Conservation (phyloP, 2,113 vertebrate species). For the Candoia aspera region DNA sequence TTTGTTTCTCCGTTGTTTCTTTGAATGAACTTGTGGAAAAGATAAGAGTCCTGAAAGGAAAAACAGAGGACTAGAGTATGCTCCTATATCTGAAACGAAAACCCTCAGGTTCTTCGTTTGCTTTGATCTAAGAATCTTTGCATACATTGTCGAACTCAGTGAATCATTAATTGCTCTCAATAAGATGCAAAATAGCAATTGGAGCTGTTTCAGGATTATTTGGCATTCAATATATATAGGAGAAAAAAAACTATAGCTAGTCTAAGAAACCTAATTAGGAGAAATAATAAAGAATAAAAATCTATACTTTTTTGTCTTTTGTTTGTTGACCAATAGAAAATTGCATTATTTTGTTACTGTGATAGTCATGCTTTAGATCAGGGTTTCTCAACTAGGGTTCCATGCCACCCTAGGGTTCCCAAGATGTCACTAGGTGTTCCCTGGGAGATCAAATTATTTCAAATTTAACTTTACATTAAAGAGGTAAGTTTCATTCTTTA, state of each 20-base stretch:
- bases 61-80: fast-evolving
- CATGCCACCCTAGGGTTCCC: too few relatives aligned
- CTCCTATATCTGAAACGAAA: not conserved
- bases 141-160: not conserved
- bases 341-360: not conserved
- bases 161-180: not conserved
- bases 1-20: conserved; percentile 6
- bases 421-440: too few relatives aligned
- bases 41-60: not conserved
- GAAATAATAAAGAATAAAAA: not conserved
- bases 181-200: not conserved
- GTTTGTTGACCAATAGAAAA: not conserved
- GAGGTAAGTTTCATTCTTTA: too few relatives aligned
- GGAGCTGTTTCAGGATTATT: not conserved
- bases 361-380: not conserved
- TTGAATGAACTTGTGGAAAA: conserved; percentile 20
- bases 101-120: not conserved
- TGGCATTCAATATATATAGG: not conserved
- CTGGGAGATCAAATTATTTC: too few relatives aligned
- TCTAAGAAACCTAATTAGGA: not conserved
- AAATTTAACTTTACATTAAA: too few relatives aligned
- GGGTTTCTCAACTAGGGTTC: too few relatives aligned
- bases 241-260: conserved; percentile 17
- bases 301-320: not conserved
- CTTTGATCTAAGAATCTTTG: not conserved